phyloP scores from a whole-genome alignment of 2,888 invertebrate species.

The Mimas tiliae region DNA sequence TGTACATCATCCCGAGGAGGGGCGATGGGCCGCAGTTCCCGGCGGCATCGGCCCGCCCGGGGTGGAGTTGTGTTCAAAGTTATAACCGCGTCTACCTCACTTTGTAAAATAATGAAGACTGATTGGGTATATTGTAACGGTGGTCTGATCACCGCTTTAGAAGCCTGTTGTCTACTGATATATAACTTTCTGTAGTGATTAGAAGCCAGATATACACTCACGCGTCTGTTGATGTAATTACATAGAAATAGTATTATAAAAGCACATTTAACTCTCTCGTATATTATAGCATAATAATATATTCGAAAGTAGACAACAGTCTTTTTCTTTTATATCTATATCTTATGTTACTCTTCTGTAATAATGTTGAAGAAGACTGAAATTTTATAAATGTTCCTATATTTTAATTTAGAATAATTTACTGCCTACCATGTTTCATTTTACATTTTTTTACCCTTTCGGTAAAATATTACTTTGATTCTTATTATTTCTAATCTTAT shows the following conservation, averaged over 20 bases:
- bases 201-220: constrained; percentile 10
- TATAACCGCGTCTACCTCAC: constrained; percentile 76
- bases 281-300: constrained; percentile 41
- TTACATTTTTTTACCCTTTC: constrained; percentile 75
- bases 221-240: constrained; percentile 5
- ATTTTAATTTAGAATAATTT: constrained; percentile 83
- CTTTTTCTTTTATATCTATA: constrained; percentile 62
- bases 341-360: constrained; percentile 77
- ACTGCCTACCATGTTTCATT: constrained; percentile 78
- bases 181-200: constrained; percentile 14
- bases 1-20: constrained; percentile 53
- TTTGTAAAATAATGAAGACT: constrained; percentile 74
- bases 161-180: constrained; percentile 76
- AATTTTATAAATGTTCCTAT: constrained; percentile 83
- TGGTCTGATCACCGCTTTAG: constrained; percentile 79
- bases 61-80: constrained; percentile 57
- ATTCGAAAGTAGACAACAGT: constrained; percentile 71
- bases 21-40: constrained; percentile 37
- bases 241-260: constrained; percentile 18
- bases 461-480: constrained; percentile 77
- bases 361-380: constrained; percentile 81
- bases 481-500: constrained; percentile 69
- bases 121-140: constrained; percentile 71
- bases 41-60: constrained; percentile 43
- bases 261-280: constrained; percentile 17